A percentile compares a stretch with the other conserved stretches of the same genome.
These are phyloP conservation scores for Limnephilus rhombicus DNA, from an alignment of 2,888 invertebrate genomes.

Conservation along the genomic window DNA sequence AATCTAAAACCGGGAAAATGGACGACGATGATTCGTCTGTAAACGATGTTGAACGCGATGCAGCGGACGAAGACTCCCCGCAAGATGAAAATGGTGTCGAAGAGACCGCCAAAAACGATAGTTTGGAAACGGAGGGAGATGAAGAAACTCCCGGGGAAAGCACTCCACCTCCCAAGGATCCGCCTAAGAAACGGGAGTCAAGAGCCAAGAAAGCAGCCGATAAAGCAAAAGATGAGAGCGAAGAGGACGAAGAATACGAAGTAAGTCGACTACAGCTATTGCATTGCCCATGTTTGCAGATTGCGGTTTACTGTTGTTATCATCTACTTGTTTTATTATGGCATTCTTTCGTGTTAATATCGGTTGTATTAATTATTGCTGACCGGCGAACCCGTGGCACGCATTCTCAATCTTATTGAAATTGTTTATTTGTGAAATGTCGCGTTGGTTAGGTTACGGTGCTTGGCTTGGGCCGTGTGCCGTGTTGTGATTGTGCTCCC, in stretches of 20 bases:
- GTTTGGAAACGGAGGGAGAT: conserved; percentile 10
- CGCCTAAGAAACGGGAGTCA: conserved; percentile 62
- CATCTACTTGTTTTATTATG: background rate
- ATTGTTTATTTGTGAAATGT: background rate
- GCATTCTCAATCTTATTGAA: conserved; percentile 52
- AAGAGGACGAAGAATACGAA: conserved; percentile 66
- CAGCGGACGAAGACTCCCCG: conserved; percentile 26
- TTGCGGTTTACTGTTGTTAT: background rate
- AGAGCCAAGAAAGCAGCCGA: conserved; percentile 56
- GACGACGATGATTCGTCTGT: conserved; percentile 28
- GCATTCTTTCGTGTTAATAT: background rate
- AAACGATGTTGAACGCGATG: conserved; percentile 42
- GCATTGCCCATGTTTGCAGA: background rate
- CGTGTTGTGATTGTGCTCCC: background rate
- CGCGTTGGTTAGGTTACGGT: background rate
- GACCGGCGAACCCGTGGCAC: background rate
- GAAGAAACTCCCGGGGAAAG: conserved; percentile 68
- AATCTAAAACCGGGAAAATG: conserved; percentile 44
- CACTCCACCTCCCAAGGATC: conserved; percentile 62
- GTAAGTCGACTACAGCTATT: conserved; percentile 53
- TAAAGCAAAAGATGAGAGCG: conserved; percentile 67
- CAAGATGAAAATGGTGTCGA: conserved; percentile 35
- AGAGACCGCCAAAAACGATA: conserved; percentile 39
- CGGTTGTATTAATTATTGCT: background rate
- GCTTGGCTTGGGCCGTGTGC: background rate